Conservation (phyloP, 2,113 vertebrate species). For the Propithecus coquereli region DNA sequence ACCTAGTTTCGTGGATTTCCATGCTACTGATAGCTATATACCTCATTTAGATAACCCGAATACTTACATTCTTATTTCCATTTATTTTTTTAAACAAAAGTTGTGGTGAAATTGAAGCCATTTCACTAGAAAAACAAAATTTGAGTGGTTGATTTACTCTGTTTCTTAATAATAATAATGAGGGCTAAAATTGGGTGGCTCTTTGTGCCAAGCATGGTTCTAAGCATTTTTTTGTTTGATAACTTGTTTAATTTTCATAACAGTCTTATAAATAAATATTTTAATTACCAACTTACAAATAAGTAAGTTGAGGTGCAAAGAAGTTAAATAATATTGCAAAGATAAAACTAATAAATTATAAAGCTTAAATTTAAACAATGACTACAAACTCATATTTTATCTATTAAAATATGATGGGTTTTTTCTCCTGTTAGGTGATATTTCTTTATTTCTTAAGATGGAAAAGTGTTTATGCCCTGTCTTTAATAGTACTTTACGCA, state of each 20-base stretch:
- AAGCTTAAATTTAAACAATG: background rate
- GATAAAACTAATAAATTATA: background rate
- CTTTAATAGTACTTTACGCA: background rate
- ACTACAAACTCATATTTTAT: background rate
- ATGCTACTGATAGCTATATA: background rate
- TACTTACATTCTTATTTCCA: background rate
- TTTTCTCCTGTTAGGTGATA: background rate
- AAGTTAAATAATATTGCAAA: background rate
- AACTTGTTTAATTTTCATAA: background rate
- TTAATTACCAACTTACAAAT: background rate
- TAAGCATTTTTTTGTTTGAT: constrained; percentile 5
- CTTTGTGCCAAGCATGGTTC: background rate
- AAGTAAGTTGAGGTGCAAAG: background rate
- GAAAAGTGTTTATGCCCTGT: background rate
- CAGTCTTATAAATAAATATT: background rate
- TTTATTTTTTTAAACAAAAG: background rate
- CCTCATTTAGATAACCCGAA: background rate
- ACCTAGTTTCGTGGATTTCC: background rate
- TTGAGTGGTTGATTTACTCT: background rate
- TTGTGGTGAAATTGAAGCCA: background rate
- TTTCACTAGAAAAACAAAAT: background rate
- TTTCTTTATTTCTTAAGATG: constrained; percentile 5
- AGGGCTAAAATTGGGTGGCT: background rate
- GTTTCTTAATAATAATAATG: background rate
- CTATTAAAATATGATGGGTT: background rate